Evolutionary conservation across 1,140 invertebrate species (phyloP).

Genomic region (Aphidius gifuensis): DNA sequence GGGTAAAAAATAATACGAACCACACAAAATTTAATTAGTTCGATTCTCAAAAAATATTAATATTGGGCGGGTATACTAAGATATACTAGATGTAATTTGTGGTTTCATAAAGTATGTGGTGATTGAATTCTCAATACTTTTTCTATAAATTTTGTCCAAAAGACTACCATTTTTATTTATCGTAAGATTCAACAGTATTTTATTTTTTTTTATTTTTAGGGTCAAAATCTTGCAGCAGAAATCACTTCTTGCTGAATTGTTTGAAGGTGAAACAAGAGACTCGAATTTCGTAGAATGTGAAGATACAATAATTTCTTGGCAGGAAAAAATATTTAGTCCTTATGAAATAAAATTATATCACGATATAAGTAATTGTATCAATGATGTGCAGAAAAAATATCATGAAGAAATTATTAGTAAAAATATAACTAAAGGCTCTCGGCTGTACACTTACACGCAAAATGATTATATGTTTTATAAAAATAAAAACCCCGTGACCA

Average conservation of each 20-base stretch:
- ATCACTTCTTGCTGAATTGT: conserved; percentile 46
- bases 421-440: conserved; percentile 30
- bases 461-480: conserved; percentile 41
- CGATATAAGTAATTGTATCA: conserved; percentile 47
- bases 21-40: too few species aligned
- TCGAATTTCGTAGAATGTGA: conserved; percentile 46
- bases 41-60: too few species aligned
- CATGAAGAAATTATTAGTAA: conserved; percentile 31
- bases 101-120: too few species aligned
- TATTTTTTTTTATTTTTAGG: conserved; percentile 36
- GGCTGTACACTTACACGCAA: conserved; percentile 45
- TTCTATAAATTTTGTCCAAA: too few species aligned
- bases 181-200: background rate
- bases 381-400: conserved; percentile 44
- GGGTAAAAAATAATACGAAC: too few species aligned
- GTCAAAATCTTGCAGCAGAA: conserved; percentile 49
- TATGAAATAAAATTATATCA: conserved; percentile 45
- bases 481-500: conserved; percentile 33
- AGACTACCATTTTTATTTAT: too few species aligned
- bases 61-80: too few species aligned
- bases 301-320: conserved; percentile 47
- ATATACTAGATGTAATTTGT: too few species aligned
- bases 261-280: conserved; percentile 44
- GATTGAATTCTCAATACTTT: too few species aligned
- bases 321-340: conserved; percentile 51